Evolutionary conservation across 2,113 vertebrate species (phyloP).

Genomic region (Okapia johnstoni): DNA sequence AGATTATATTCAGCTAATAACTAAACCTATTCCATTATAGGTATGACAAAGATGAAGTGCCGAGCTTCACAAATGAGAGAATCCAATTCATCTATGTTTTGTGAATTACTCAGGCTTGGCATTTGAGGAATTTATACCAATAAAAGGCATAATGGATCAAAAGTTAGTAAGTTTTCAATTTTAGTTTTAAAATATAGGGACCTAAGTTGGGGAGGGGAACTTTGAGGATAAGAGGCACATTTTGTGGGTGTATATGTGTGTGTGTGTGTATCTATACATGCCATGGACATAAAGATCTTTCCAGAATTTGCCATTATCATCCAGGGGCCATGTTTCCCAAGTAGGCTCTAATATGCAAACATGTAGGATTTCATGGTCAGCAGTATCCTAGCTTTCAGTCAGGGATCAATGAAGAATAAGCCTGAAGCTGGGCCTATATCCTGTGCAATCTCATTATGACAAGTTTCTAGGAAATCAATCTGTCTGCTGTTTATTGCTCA

Average conservation of each 20-base stretch:
- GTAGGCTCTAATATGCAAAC: background rate
- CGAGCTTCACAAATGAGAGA: constrained; percentile 65
- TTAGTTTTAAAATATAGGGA: constrained; percentile 53
- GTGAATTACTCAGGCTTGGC: constrained; percentile 49
- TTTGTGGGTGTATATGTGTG: background rate
- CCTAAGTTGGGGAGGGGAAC: background rate
- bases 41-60: constrained; percentile 74
- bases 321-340: background rate
- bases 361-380: constrained; percentile 1
- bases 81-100: constrained; percentile 75
- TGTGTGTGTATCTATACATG: background rate
- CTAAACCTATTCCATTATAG: constrained; percentile 67
- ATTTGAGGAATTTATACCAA: constrained; percentile 68
- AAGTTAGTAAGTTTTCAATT: constrained; percentile 65
- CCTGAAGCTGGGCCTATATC: constrained; percentile 24
- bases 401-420: constrained; percentile 43
- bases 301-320: constrained; percentile 10
- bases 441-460: constrained; percentile 63
- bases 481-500: constrained; percentile 59
- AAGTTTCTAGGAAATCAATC: constrained; percentile 68
- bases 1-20: constrained; percentile 80
- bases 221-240: background rate
- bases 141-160: constrained; percentile 65
- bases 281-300: background rate
- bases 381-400: background rate